Evolutionary conservation across 2,113 vertebrate genomes (phyloP), one percentile per base, ranked within the genome.

Genomic region (Hystrix cristata): DNA sequence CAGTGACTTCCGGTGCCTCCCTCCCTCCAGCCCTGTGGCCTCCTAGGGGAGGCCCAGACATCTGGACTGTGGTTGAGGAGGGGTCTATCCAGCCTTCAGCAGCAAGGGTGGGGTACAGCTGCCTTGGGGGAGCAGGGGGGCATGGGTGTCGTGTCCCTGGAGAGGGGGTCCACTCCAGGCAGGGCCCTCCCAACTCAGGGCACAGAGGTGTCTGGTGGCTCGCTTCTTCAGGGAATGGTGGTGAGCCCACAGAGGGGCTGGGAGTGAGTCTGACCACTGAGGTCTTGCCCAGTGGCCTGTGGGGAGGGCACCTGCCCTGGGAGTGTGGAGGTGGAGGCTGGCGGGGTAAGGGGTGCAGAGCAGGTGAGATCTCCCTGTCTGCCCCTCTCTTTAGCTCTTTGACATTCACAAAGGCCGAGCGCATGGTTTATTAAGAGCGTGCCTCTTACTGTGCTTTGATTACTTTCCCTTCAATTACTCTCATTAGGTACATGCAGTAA

Each of bases 381-480:
- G 0, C 38, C 46, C 25, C 10, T 0, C 7, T 29, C 43, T 18
- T 38, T 1, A 2, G n/a, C 46, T 94, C 48, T 86, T 64, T 86
- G 97, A 95, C 90, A 59, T 97, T 97, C 95, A 95, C 60, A 94
- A 90, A 60, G 90, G 92, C 87, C 91, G 43, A 65, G 83, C 57
- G 38, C 91, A 76, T 55, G 12, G 88, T 95, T 97, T 97, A 96
- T 96, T 96, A 97, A 92, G 97, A 95, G 88, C 51, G 95, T 95
- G 62, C 94, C 89, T 27, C 34, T 97, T 97, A 87, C 3, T 91
- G 97, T 85, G 94, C 95, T 98, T 96, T 98, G 98, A 97, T 98
- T 95, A 97, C 92, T 97, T 95, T 97, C 97, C 95, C 67, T 98
- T 97, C 98, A 98, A 98, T 98, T 97, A 97, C 92, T 91, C 97